Conservation (phyloP, 30 jellyfish, hydroid and myxozoan genomes). For the Mastigias papua region DNA sequence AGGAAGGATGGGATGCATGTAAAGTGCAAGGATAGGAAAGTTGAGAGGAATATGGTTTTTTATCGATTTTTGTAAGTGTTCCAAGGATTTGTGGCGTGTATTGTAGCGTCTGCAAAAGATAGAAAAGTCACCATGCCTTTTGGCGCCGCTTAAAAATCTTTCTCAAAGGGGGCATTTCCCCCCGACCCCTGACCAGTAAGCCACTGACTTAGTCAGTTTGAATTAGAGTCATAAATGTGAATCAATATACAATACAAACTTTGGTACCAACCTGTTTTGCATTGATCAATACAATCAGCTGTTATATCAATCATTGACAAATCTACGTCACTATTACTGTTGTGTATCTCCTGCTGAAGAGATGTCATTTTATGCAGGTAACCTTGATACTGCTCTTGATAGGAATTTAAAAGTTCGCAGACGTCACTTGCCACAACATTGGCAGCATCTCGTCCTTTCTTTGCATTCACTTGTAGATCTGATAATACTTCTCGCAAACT, state of each 20-base stretch:
- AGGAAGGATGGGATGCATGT: too few species aligned
- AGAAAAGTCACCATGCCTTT: too few species aligned
- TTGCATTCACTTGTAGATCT: background rate
- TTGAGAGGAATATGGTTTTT: too few species aligned
- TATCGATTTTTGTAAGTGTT: too few species aligned
- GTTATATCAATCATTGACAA: background rate
- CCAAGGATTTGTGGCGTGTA: too few species aligned
- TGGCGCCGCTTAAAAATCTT: too few species aligned
- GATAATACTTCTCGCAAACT: slow-evolving; percentile 8
- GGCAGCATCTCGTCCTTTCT: slow-evolving; percentile 26
- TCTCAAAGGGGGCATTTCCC: too few species aligned
- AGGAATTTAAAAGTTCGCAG: background rate
- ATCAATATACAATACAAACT: background rate
- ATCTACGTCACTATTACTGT: slow-evolving; percentile 2
- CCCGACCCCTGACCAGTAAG: too few species aligned
- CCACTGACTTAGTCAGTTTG: too few species aligned
- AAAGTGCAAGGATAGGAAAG: too few species aligned
- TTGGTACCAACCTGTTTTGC: slow-evolving; percentile 36
- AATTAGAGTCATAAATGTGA: background rate
- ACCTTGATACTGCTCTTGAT: background rate
- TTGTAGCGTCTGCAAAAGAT: too few species aligned
- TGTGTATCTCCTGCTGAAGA: slow-evolving; percentile 2
- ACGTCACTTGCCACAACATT: background rate
- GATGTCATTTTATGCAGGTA: background rate
- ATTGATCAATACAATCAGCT: slow-evolving; percentile 10